phyloP scores from a whole-genome alignment of 1,140 invertebrate species.

The Drosophila serrata region DNA sequence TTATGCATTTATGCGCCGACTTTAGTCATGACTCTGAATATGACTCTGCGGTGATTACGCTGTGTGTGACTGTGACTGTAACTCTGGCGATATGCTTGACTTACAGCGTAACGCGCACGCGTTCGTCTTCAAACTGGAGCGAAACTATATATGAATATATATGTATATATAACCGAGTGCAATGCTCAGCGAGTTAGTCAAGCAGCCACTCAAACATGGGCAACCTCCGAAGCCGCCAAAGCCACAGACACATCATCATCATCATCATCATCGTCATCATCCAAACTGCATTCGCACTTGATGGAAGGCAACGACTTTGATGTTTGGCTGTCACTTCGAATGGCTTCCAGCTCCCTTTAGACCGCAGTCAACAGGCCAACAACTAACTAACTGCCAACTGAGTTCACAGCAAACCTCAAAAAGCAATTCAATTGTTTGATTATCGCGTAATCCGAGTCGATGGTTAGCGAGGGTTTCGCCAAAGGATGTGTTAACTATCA shows the following conservation, averaged over 20 bases:
- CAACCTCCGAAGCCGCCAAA: constrained; percentile 19
- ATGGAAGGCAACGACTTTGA: constrained; percentile 36
- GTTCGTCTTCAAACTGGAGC: constrained; percentile 39
- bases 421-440: constrained; percentile 72
- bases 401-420: constrained; percentile 64
- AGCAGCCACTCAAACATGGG: constrained; percentile 70
- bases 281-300: constrained; percentile 47
- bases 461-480: constrained; percentile 9
- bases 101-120: constrained; percentile 39
- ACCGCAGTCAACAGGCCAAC: constrained; percentile 46
- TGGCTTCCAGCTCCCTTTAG: constrained; percentile 23
- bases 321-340: constrained; percentile 35
- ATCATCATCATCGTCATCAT: constrained; percentile 31
- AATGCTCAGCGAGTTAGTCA: constrained; percentile 50
- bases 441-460: constrained; percentile 41
- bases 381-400: constrained; percentile 28
- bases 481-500: constrained; percentile 11
- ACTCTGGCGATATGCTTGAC: constrained; percentile 29
- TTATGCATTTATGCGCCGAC: constrained; percentile 70
- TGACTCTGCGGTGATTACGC: constrained; percentile 26
- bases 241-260: constrained; percentile 14
- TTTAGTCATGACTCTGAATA: constrained; percentile 17
- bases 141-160: not conserved
- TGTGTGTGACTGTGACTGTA: constrained; percentile 12
- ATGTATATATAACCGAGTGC: constrained; percentile 13